Base-by-base conservation (phyloP, 1,140 invertebrate species). In the Drosophila fuyamai region DNA sequence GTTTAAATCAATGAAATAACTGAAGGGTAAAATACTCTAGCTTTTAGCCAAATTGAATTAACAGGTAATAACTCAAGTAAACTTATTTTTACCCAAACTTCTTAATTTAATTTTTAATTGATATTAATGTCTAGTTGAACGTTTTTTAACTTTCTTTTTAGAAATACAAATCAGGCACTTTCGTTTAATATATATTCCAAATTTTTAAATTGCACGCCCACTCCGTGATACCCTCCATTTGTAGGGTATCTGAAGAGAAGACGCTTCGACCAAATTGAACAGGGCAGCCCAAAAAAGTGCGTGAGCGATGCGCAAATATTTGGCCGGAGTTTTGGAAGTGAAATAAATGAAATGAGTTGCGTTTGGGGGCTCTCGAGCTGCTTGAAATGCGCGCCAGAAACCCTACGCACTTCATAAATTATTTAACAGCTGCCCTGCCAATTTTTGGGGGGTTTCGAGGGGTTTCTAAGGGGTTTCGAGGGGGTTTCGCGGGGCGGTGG, bases 391-490 rank as follows among this genome's bases (percentile, higher is more conserved):
- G 84, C 76, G 60, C 59, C 83, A 79, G 61, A 83, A 65, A 79
- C 82, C 67, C 74, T 86, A 86, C 82, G 82, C 82, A 86, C 82
- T 88, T 86, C 83, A 86, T 86, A 86, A 86, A 86, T 86, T 86
- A 86, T 86, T 86, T 79, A 86, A 79, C 83, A 86, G 82, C 71
- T 62, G 75, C 70, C 60, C 50, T 54, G 60, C 59, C 65, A 71
- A 81, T 82, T 78, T 63, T 16, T 18, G 13, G n/a, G 14, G 18
- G 18, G 13, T 0, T 6, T 6, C 1, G 7, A 8, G 29, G 29
- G 29, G 23, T 50, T 29, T 14, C 8, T 23, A 40, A 40, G 27
- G 44, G 48, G 16, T 12, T 3, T 43, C 16, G 13, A 4, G 9
- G 12, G 27, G 51, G 10, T n/a, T 41, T 51, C 48, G 65, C 47